phyloP scores from a whole-genome alignment of 1,140 invertebrate genomes.

The Magallana angulata region DNA sequence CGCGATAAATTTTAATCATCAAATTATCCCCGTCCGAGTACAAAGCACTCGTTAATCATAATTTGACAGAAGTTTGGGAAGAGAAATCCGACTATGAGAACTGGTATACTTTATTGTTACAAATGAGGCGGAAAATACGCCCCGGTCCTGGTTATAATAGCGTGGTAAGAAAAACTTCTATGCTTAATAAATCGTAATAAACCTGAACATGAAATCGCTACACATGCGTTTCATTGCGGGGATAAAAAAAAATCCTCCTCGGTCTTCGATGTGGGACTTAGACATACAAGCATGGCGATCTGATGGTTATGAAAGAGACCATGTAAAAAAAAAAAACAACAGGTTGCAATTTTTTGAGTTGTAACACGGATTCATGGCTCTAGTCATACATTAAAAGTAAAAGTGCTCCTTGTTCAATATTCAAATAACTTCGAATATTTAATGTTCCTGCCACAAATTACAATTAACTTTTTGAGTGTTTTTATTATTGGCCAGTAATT shows the following conservation, averaged over 20 bases:
- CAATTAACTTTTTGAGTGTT: too few species aligned
- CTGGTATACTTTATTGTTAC: constrained; percentile 12
- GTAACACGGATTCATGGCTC: too few species aligned
- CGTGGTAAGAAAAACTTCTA: constrained; percentile 14
- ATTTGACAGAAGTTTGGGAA: constrained; percentile 26
- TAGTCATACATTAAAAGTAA: too few species aligned
- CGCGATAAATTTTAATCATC: constrained; percentile 33
- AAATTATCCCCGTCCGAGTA: constrained; percentile 24
- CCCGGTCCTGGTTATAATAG: not conserved
- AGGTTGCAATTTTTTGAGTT: too few species aligned
- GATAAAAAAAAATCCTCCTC: not conserved
- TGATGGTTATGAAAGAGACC: too few species aligned
- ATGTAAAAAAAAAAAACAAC: too few species aligned
- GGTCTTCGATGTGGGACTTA: too few species aligned
- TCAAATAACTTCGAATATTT: too few species aligned
- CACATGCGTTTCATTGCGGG: not conserved
- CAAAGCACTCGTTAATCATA: constrained; percentile 16
- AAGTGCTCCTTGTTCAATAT: too few species aligned
- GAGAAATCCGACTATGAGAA: constrained; percentile 7
- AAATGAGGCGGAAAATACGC: constrained; percentile 17
- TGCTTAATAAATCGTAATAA: constrained; percentile 26
- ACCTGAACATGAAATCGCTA: not conserved
- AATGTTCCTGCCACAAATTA: too few species aligned
- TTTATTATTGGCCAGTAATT: constrained; percentile 7
- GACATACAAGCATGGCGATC: too few species aligned